phyloP scores from a whole-genome alignment of 1,140 invertebrate species.

The Lasioglossum baleicum region DNA sequence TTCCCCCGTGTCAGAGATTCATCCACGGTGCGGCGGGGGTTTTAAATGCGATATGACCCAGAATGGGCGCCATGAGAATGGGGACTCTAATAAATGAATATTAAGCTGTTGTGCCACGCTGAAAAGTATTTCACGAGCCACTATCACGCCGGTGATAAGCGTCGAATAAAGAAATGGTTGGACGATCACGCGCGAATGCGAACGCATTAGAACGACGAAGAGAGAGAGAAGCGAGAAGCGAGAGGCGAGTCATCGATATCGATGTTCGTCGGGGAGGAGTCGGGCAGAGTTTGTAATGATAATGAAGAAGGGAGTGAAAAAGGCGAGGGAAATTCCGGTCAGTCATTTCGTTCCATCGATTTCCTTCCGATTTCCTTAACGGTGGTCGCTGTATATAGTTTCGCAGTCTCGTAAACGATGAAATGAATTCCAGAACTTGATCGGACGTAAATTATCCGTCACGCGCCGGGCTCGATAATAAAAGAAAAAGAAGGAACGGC shows the following conservation, averaged over 20 bases:
- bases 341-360: conserved; percentile 3
- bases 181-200: neutral
- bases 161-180: neutral
- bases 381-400: neutral
- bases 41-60: conserved; percentile 29
- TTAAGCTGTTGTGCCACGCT: conserved; percentile 4
- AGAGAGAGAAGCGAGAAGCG: no score
- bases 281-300: neutral
- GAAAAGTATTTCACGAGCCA: conserved; percentile 12
- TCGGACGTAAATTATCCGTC: conserved; percentile 11
- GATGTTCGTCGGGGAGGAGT: neutral
- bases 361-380: neutral
- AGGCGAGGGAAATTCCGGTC: neutral
- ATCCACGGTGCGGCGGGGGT: neutral
- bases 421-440: conserved; percentile 16
- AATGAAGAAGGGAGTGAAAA: neutral
- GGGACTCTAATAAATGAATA: conserved; percentile 30
- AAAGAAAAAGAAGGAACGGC: conserved; percentile 15
- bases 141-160: neutral
- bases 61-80: neutral
- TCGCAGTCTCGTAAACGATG: neutral
- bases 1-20: no score
- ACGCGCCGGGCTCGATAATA: conserved; percentile 5
- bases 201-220: neutral
- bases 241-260: neutral